Evolutionary conservation across 2,888 invertebrate genomes (phyloP).

Genomic region (Cerastis leucographa): DNA sequence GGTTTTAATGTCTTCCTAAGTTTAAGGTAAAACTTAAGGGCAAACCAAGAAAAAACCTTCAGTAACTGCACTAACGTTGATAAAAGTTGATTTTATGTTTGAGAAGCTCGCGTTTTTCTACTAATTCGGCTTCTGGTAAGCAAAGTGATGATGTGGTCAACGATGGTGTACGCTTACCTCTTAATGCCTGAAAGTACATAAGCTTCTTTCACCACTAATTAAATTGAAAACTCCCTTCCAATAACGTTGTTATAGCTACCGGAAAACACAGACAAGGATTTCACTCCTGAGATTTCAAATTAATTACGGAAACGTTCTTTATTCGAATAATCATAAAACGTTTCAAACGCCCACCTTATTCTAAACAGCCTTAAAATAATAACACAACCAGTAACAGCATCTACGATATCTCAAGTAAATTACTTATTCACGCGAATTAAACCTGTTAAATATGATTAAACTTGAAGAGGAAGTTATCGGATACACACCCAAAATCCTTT

Average conservation of each 20-base stretch:
- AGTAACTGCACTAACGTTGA: too few relatives aligned
- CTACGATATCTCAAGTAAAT: slow-evolving; percentile 39
- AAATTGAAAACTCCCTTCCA: not conserved
- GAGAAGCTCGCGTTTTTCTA: too few relatives aligned
- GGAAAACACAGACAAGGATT: not conserved
- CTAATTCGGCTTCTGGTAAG: not conserved
- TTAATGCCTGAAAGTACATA: not conserved
- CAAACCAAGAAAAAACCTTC: too few relatives aligned
- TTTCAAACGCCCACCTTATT: slow-evolving; percentile 10
- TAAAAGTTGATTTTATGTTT: too few relatives aligned
- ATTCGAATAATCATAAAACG: slow-evolving; percentile 11
- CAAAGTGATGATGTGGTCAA: not conserved
- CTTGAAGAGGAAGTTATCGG: slow-evolving; percentile 45
- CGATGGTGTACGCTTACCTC: not conserved
- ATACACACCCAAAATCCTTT: slow-evolving; percentile 48
- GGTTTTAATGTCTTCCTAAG: too few relatives aligned
- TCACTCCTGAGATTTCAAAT: slow-evolving; percentile 6
- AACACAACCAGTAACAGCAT: slow-evolving; percentile 27
- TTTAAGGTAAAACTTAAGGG: too few relatives aligned
- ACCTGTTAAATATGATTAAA: slow-evolving; percentile 55
- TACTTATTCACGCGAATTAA: slow-evolving; percentile 53
- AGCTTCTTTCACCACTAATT: not conserved
- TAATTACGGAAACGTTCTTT: not conserved
- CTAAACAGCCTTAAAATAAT: slow-evolving; percentile 30
- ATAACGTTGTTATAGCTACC: not conserved